Percentiles rank a stretch among this genome's conserved stretches.
These are phyloP conservation scores for Eumaeus atala DNA, from an alignment of 1,140 invertebrate species.

Conservation along the genomic window DNA sequence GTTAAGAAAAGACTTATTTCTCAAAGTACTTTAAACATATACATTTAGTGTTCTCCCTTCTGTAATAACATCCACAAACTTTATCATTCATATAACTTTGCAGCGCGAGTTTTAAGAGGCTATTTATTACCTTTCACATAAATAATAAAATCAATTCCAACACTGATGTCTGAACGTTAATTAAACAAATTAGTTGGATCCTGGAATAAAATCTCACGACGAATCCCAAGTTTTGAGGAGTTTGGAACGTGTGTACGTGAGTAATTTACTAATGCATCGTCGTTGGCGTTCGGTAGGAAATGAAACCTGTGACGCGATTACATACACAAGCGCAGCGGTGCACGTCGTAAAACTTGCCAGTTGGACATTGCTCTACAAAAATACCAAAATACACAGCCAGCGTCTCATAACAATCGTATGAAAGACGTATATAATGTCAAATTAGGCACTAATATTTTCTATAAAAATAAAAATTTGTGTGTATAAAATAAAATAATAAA, in stretches of 20 bases:
- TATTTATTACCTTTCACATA: conserved; percentile 17
- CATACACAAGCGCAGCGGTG: conserved; percentile 18
- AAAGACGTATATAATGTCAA: too few relatives aligned
- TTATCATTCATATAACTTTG: not conserved
- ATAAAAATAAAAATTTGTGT: too few relatives aligned
- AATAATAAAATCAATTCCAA: conserved; percentile 26
- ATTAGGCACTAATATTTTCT: too few relatives aligned
- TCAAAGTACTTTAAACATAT: too few relatives aligned
- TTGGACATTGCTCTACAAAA: too few relatives aligned
- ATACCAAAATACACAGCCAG: too few relatives aligned
- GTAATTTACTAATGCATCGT: conserved; percentile 64
- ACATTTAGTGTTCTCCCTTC: too few relatives aligned
- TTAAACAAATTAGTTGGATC: conserved; percentile 60
- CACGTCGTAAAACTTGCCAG: too few relatives aligned
- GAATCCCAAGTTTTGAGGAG: conserved; percentile 55
- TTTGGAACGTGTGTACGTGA: conserved; percentile 52
- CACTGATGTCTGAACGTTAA: conserved; percentile 31
- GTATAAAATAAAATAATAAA: too few relatives aligned
- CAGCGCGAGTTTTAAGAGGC: conserved; percentile 10
- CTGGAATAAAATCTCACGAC: conserved; percentile 52
- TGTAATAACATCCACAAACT: not conserved
- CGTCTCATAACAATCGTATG: too few relatives aligned
- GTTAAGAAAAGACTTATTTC: too few relatives aligned
- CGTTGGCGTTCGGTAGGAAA: conserved; percentile 37
- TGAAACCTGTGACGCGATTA: conserved; percentile 22